A percentile compares a stretch with the other conserved stretches of the same genome.
These are phyloP conservation scores for Galagoides demidoff DNA, from an alignment of 2,797 vertebrate genomes.

Conservation along the genomic window DNA sequence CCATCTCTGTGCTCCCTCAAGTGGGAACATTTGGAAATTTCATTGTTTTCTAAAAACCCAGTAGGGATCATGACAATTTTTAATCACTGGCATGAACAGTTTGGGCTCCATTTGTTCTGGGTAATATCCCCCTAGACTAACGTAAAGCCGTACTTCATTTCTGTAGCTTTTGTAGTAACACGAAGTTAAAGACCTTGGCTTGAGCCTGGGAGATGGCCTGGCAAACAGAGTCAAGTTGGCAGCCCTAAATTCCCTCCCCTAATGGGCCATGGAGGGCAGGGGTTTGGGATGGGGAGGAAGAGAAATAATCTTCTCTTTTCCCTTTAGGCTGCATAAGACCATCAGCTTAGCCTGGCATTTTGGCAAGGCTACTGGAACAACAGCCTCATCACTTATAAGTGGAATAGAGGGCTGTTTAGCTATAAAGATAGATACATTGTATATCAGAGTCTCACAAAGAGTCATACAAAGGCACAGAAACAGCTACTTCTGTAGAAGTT, in stretches of 20 bases:
- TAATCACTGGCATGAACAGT: neutral
- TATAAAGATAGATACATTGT: neutral
- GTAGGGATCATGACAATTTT: conserved; percentile 40
- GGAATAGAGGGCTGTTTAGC: conserved; percentile 6
- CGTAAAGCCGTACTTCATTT: conserved; percentile 32
- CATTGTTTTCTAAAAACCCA: conserved; percentile 43
- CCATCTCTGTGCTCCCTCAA: conserved; percentile 9
- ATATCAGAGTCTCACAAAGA: conserved; percentile 19
- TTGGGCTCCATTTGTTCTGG: conserved; percentile 16
- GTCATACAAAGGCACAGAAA: conserved; percentile 44
- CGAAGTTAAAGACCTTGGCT: conserved; percentile 26
- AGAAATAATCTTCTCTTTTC: neutral
- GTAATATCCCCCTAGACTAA: conserved; percentile 44
- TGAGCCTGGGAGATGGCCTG: neutral
- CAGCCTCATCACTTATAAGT: conserved; percentile 37
- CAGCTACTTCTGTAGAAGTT: conserved; percentile 18
- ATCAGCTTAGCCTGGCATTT: conserved; percentile 42
- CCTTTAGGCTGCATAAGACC: conserved; percentile 3
- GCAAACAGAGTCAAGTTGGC: neutral
- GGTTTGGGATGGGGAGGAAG: neutral
- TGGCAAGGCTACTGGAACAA: conserved; percentile 68
- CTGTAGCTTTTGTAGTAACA: neutral
- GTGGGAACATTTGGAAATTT: conserved; percentile 41
- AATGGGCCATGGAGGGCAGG: neutral
- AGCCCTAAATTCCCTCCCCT: conserved; percentile 9